Evolutionary conservation across 2,888 invertebrate species (phyloP).

Genomic region (Chironomus tentans): DNA sequence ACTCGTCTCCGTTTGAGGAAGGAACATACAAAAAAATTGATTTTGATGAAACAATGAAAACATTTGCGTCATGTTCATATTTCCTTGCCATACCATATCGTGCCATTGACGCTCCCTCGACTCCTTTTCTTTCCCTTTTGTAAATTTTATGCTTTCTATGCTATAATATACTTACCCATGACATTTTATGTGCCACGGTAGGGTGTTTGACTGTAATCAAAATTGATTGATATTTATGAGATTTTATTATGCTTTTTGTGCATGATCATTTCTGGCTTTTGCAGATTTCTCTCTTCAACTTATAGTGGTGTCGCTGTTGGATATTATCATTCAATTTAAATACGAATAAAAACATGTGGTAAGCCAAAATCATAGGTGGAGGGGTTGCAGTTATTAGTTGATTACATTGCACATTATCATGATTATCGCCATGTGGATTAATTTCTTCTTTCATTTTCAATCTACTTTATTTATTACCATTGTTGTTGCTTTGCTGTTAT

Average conservation of each 20-base stretch:
- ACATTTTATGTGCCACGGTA: background rate
- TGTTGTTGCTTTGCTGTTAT: background rate
- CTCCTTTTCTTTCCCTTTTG: background rate
- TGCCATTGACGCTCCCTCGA: slow-evolving; percentile 1
- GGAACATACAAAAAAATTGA: background rate
- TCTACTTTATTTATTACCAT: background rate
- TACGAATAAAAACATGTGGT: background rate
- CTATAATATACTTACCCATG: background rate
- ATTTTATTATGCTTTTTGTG: slow-evolving; percentile 19
- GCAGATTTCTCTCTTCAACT: background rate
- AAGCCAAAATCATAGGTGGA: background rate
- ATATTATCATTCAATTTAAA: slow-evolving; percentile 7
- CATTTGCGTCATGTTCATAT: slow-evolving; percentile 16
- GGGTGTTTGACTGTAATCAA: slow-evolving; percentile 24
- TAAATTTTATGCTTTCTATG: too few relatives aligned
- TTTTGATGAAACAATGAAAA: slow-evolving; percentile 22
- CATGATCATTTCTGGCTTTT: slow-evolving; percentile 16
- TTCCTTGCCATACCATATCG: background rate
- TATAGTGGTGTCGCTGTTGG: slow-evolving; percentile 15
- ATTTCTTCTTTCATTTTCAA: background rate
- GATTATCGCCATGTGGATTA: slow-evolving; percentile 36
- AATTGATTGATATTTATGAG: slow-evolving; percentile 27
- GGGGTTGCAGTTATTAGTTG: slow-evolving; percentile 41
- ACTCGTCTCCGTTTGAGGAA: background rate
- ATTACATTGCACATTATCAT: slow-evolving; percentile 46